Evolutionary conservation across 2,888 invertebrate species (phyloP).

Genomic region (Sinelater perroti): DNA sequence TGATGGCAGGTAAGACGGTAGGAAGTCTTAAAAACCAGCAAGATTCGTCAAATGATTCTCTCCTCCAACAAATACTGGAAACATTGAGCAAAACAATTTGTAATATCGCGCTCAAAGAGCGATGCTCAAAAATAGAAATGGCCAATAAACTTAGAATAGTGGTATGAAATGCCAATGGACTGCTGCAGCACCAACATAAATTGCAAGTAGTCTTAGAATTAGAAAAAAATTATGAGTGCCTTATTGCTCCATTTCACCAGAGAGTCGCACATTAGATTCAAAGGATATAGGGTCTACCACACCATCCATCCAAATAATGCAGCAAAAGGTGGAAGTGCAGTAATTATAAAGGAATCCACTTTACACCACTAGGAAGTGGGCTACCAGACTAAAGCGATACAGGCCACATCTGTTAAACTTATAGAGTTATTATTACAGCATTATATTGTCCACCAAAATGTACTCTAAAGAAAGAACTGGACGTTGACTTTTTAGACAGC

Average conservation of each 20-base stretch:
- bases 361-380: no score
- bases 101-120: constrained; percentile 30
- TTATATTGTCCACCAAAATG: no score
- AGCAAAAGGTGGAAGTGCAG: no score
- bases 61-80: constrained; percentile 23
- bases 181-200: constrained; percentile 32
- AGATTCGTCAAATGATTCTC: constrained; percentile 12
- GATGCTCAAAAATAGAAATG: constrained; percentile 33
- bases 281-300: constrained; percentile 38
- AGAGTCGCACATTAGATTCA: constrained; percentile 36
- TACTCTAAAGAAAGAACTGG: no score
- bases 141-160: constrained; percentile 29
- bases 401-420: no score
- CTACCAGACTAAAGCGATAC: no score
- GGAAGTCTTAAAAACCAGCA: neutral
- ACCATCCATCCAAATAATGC: no score
- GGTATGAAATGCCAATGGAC: constrained; percentile 9
- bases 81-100: constrained; percentile 25
- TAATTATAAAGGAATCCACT: no score
- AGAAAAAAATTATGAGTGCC: constrained; percentile 12
- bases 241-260: constrained; percentile 40
- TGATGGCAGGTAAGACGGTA: neutral
- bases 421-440: no score
- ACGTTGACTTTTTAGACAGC: no score
- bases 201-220: constrained; percentile 34